A percentile compares a stretch with the other conserved stretches of the same genome.
These are phyloP conservation scores for Apotomis capreana DNA, from an alignment of 2,888 invertebrate species.

Conservation along the genomic window DNA sequence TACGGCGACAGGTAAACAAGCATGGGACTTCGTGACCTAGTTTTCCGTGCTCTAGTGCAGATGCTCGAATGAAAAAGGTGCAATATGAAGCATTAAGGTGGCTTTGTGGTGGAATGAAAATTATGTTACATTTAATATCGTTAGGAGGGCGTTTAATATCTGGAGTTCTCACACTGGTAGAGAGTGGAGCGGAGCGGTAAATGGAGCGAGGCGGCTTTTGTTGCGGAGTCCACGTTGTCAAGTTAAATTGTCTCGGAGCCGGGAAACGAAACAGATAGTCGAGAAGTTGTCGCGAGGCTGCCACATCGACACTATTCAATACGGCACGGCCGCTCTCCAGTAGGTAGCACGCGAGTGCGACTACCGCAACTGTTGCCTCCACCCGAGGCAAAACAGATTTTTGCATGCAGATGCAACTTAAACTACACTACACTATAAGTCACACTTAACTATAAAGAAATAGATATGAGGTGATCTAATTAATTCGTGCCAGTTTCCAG, in stretches of 20 bases:
- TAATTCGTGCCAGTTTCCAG: background rate
- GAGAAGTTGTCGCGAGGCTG: slow-evolving; percentile 73
- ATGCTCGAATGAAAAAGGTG: slow-evolving; percentile 31
- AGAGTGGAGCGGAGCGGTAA: slow-evolving; percentile 62
- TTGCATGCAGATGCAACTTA: background rate
- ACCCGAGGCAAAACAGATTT: background rate
- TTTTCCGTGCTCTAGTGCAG: slow-evolving; percentile 28
- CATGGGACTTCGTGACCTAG: slow-evolving; percentile 38
- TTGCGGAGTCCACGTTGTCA: slow-evolving; percentile 75
- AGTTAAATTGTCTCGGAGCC: slow-evolving; percentile 81
- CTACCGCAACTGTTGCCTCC: slow-evolving; percentile 42
- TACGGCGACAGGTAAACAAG: slow-evolving; percentile 36
- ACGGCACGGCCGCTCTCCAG: slow-evolving; percentile 46
- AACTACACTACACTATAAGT: too few species aligned
- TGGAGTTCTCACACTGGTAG: slow-evolving; percentile 58
- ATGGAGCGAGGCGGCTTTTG: slow-evolving; percentile 75
- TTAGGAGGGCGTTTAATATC: slow-evolving; percentile 58
- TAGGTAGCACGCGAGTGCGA: slow-evolving; percentile 36
- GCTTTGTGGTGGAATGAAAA: slow-evolving; percentile 36
- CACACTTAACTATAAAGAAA: too few species aligned
- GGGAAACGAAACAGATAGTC: slow-evolving; percentile 80
- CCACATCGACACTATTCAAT: slow-evolving; percentile 77
- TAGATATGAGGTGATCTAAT: too few species aligned
- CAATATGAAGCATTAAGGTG: slow-evolving; percentile 29
- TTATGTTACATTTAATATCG: slow-evolving; percentile 37